These are phyloP conservation scores for Eupithecia vulgata DNA, from an alignment of 2,888 invertebrate genomes.

Conservation along the genomic window DNA sequence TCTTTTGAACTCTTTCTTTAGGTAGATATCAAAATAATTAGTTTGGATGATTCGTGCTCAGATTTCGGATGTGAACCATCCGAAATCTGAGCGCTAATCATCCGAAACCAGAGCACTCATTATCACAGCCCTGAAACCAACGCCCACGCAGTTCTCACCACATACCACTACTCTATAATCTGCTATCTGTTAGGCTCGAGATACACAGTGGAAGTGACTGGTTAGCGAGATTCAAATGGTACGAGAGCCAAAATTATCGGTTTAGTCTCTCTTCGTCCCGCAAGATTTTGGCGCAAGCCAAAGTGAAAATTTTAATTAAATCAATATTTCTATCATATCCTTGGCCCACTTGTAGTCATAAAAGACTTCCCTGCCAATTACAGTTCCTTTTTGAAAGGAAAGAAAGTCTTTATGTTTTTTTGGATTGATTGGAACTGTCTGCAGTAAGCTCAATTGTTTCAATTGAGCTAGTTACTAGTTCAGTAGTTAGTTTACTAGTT, in stretches of 20 bases:
- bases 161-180: slow-evolving; percentile 37
- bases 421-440: too few species aligned
- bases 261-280: too few species aligned
- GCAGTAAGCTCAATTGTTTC: too few species aligned
- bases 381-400: background rate
- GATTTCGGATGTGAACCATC: too few species aligned
- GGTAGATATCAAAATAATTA: slow-evolving; percentile 16
- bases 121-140: slow-evolving; percentile 58
- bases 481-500: too few species aligned
- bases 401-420: background rate
- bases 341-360: background rate
- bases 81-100: slow-evolving; percentile 37
- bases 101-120: slow-evolving; percentile 39
- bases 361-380: background rate
- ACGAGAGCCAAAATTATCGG: background rate
- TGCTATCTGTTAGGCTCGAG: slow-evolving; percentile 25
- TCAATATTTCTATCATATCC: too few species aligned
- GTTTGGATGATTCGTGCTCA: too few species aligned
- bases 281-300: too few species aligned
- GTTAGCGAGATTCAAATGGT: background rate
- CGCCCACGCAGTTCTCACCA: slow-evolving; percentile 70
- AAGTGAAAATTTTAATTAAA: too few species aligned
- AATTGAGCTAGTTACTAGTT: too few species aligned
- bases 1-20: background rate
- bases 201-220: slow-evolving; percentile 5